phyloP scores from a whole-genome alignment of 2,113 vertebrate species.

The Columba janthina region DNA sequence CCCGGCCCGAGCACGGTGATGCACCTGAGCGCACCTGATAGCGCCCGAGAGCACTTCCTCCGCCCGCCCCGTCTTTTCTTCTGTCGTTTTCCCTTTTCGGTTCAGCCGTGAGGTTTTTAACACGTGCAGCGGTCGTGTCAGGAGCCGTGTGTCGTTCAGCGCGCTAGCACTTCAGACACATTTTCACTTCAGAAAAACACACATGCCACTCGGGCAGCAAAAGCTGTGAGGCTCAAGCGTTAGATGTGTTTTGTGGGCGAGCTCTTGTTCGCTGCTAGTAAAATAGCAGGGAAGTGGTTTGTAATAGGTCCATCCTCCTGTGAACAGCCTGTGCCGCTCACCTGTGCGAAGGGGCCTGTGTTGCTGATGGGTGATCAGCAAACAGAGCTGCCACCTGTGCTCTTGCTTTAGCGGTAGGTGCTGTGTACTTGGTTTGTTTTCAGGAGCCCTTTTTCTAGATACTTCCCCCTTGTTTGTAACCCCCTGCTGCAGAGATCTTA shows the following conservation, averaged over 20 bases:
- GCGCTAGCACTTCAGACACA: fast-evolving
- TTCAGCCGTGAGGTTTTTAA: background rate
- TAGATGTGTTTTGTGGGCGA: too few relatives aligned
- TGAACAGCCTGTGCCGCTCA: fast-evolving
- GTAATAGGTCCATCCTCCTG: fast-evolving
- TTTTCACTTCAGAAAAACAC: fast-evolving
- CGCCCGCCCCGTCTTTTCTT: fast-evolving
- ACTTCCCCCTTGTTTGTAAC: background rate
- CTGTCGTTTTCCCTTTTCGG: fast-evolving
- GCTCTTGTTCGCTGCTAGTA: background rate
- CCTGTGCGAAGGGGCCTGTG: fast-evolving
- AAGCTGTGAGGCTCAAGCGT: fast-evolving
- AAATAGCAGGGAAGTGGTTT: too few relatives aligned
- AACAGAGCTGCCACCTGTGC: background rate
- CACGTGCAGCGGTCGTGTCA: fast-evolving
- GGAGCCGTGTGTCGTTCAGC: background rate
- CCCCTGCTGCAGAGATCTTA: fast-evolving
- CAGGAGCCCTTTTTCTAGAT: background rate
- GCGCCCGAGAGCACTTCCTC: too few relatives aligned
- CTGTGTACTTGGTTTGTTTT: background rate
- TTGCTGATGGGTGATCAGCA: fast-evolving
- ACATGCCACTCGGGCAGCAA: fast-evolving
- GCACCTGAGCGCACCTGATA: fast-evolving
- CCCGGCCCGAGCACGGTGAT: fast-evolving
- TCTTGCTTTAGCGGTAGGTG: too few relatives aligned